phyloP scores from a whole-genome alignment of 1,140 invertebrate genomes.

The Lucilia sericata region DNA sequence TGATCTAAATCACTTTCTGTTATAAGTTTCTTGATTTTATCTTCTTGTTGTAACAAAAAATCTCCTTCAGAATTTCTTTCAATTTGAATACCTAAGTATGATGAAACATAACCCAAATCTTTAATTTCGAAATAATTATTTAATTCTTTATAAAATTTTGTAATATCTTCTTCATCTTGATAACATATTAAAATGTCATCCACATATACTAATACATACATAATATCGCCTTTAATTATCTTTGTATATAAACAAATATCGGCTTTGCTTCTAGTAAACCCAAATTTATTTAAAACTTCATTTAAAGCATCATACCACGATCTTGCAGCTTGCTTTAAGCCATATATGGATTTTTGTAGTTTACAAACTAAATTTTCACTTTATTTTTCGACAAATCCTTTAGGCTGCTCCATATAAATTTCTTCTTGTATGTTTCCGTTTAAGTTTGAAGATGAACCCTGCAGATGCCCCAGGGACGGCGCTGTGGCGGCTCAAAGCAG shows the following conservation, averaged over 20 bases:
- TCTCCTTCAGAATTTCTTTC: not conserved
- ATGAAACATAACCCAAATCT: not conserved
- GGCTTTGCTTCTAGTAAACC: conserved; percentile 17
- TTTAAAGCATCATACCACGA: conserved; percentile 52
- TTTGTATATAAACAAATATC: not conserved
- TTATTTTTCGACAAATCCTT: conserved; percentile 55
- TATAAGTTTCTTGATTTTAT: not conserved
- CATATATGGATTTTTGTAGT: conserved; percentile 55
- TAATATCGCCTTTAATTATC: not conserved
- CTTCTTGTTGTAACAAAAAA: not conserved
- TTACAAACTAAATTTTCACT: conserved; percentile 41
- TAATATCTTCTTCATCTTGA: not conserved
- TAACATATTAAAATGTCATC: no score
- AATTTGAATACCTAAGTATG: not conserved
- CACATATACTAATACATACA: no score
- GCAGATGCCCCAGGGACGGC: no score
- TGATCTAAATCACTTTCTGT: not conserved
- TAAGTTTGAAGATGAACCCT: no score
- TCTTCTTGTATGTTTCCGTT: conserved; percentile 68
- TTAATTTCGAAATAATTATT: not conserved
- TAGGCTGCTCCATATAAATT: conserved; percentile 66
- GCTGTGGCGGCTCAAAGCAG: no score
- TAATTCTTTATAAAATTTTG: not conserved
- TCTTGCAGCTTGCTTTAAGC: conserved; percentile 56
- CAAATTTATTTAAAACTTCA: conserved; percentile 43